phyloP scores from a whole-genome alignment of 2,113 vertebrate species.

The Melierax canorus region DNA sequence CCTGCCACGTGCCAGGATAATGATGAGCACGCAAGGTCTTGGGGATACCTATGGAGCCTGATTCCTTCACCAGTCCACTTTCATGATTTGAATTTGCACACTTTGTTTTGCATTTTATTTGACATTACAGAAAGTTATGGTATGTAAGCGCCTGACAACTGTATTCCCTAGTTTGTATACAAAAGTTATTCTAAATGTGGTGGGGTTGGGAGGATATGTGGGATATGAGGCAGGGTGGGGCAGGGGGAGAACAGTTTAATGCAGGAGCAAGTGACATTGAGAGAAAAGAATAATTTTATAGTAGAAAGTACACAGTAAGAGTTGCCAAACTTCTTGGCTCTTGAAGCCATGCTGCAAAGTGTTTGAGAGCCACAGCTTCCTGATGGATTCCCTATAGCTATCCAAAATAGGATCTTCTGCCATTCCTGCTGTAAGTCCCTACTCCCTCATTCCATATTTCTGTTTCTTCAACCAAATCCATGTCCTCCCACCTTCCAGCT shows the following conservation, averaged over 20 bases:
- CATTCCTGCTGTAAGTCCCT: background rate
- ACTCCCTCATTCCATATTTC: background rate
- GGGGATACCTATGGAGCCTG: background rate
- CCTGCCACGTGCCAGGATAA: background rate
- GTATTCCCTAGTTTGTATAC: background rate
- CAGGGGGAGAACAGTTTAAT: background rate
- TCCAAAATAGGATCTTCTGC: background rate
- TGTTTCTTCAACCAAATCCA: background rate
- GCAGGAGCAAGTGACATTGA: background rate
- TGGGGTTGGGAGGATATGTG: background rate
- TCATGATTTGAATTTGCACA: background rate
- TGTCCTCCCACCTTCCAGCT: constrained; percentile 28
- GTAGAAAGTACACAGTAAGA: background rate
- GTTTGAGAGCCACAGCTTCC: background rate
- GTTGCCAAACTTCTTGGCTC: background rate
- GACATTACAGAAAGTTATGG: background rate
- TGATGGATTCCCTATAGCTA: background rate
- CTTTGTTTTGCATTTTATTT: background rate
- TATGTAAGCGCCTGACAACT: background rate
- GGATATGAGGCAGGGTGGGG: background rate
- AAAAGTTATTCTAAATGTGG: background rate
- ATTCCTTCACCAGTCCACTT: background rate
- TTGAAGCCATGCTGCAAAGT: background rate
- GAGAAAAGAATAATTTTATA: background rate
- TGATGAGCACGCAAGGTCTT: background rate